phyloP scores from a whole-genome alignment of 2,797 vertebrate genomes.

The Coranthus polyacanthus region DNA sequence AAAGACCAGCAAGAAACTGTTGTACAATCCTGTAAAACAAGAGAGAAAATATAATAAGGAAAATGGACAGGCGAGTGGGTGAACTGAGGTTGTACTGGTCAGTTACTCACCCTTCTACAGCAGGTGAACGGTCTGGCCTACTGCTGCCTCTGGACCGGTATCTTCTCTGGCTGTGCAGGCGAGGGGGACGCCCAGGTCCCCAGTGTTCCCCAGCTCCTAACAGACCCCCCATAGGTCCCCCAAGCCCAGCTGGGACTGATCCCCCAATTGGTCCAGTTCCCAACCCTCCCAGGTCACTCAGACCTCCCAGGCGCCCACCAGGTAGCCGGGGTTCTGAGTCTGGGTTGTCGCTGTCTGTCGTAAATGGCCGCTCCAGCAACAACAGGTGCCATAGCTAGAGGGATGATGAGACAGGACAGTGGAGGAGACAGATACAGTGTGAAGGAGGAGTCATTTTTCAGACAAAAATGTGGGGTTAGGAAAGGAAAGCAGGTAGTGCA shows the following conservation, averaged over 20 bases:
- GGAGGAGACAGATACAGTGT: not conserved
- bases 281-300: slow-evolving; percentile 78
- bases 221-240: slow-evolving; percentile 78
- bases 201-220: slow-evolving; percentile 88
- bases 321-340: slow-evolving; percentile 90
- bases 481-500: not conserved
- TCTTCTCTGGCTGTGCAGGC: slow-evolving; percentile 89
- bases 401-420: no score
- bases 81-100: not conserved
- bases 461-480: not conserved
- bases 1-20: slow-evolving; percentile 91
- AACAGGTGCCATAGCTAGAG: slow-evolving; percentile 91
- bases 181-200: slow-evolving; percentile 89
- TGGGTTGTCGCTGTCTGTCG: slow-evolving; percentile 87
- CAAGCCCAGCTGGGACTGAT: slow-evolving; percentile 82
- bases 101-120: slow-evolving; percentile 91
- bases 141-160: slow-evolving; percentile 91
- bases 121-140: slow-evolving; percentile 93
- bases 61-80: not conserved
- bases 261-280: slow-evolving; percentile 80
- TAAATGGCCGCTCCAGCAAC: slow-evolving; percentile 88
- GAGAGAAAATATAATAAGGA: slow-evolving; percentile 15
- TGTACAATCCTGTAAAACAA: slow-evolving; percentile 90
- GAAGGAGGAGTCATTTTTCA: not conserved
- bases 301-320: slow-evolving; percentile 71